phyloP scores from a whole-genome alignment of 2,888 invertebrate genomes.

The Pimpla rufipes region DNA sequence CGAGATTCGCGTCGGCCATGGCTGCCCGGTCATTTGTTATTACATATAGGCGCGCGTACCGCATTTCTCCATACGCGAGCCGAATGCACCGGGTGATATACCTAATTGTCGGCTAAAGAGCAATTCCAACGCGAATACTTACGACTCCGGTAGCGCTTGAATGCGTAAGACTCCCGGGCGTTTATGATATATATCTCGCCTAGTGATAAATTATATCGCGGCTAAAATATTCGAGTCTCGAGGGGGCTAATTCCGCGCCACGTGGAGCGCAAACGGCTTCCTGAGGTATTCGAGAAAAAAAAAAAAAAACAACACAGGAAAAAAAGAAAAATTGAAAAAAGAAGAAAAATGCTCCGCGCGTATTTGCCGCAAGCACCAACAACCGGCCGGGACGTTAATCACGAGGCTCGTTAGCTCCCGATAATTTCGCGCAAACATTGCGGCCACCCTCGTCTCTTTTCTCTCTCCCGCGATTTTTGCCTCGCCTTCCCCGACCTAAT shows the following conservation, averaged over 20 bases:
- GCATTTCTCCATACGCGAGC: constrained; percentile 40
- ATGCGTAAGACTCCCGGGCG: constrained; percentile 51
- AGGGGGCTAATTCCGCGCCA: constrained; percentile 48
- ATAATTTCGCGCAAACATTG: constrained; percentile 76
- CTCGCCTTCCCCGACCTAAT: constrained; percentile 41
- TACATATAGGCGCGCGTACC: constrained; percentile 16
- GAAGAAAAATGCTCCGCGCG: constrained; percentile 4
- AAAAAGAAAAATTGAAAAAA: constrained; percentile 18
- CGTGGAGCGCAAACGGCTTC: constrained; percentile 34
- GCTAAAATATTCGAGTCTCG: constrained; percentile 55
- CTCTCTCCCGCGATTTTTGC: constrained; percentile 19
- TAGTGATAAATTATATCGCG: constrained; percentile 57
- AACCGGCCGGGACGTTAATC: constrained; percentile 75
- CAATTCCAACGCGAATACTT: constrained; percentile 58
- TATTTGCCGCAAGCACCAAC: constrained; percentile 32
- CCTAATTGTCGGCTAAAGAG: constrained; percentile 69
- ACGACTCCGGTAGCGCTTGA: constrained; percentile 57
- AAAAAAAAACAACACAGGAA: constrained; percentile 8
- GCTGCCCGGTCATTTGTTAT: constrained; percentile 64
- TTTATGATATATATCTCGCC: constrained; percentile 58
- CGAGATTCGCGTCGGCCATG: constrained; percentile 66
- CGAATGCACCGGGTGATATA: constrained; percentile 60
- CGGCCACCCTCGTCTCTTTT: constrained; percentile 30
- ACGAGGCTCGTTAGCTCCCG: constrained; percentile 78
- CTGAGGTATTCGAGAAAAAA: constrained; percentile 35